Percentiles rank a stretch among this genome's conserved stretches.
These are phyloP conservation scores for Lycia hirtaria DNA, from an alignment of 2,888 invertebrate genomes.

Conservation along the genomic window DNA sequence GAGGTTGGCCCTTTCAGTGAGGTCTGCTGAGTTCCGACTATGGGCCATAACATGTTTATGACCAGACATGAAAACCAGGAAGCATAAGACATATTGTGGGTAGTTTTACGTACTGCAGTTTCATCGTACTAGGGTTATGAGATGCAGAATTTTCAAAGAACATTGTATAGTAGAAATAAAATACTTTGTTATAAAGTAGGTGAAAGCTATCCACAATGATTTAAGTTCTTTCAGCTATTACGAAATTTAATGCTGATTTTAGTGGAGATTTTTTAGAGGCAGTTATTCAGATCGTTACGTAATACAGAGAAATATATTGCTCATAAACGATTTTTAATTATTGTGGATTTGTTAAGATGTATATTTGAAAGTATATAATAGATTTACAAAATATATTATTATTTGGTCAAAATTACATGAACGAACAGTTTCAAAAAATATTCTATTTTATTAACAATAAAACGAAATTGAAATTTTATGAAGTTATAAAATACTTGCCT, in stretches of 20 bases:
- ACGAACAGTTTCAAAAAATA: too few relatives aligned
- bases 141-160: neutral
- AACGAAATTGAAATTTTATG: too few relatives aligned
- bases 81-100: constrained; percentile 9
- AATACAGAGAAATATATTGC: too few relatives aligned
- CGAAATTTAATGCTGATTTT: neutral
- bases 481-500: too few relatives aligned
- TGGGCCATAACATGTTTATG: constrained; percentile 20
- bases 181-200: neutral
- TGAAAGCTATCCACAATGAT: neutral
- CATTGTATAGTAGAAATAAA: neutral
- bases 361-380: too few relatives aligned
- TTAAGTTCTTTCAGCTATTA: neutral
- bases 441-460: too few relatives aligned
- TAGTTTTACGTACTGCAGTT: constrained; percentile 5
- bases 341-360: too few relatives aligned
- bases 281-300: too few relatives aligned
- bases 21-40: constrained; percentile 15
- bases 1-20: constrained; percentile 5
- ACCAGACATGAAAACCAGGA: constrained; percentile 13
- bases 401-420: too few relatives aligned
- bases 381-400: too few relatives aligned
- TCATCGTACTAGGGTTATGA: neutral
- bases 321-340: too few relatives aligned
- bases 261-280: neutral